phyloP scores from a whole-genome alignment of 2,888 invertebrate genomes.

The Epirrhoe alternata region DNA sequence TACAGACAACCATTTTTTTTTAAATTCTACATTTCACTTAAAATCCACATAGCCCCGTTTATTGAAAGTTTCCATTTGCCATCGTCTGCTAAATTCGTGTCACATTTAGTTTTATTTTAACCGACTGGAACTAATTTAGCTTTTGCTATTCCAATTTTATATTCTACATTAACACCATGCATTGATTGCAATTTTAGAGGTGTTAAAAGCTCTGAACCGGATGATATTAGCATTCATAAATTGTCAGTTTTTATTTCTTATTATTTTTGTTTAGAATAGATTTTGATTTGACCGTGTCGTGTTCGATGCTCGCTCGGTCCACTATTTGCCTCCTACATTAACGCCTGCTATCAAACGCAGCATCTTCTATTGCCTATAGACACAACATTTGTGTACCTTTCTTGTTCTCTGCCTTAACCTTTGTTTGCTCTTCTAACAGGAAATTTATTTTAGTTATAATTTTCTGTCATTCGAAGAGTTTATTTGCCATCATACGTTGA shows the following conservation, averaged over 20 bases:
- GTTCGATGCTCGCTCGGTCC: slow-evolving; percentile 25
- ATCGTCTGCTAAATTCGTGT: too few species aligned
- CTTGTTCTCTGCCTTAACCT: slow-evolving; percentile 68
- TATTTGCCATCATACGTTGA: slow-evolving; percentile 44
- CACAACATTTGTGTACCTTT: slow-evolving; percentile 72
- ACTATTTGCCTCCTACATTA: slow-evolving; percentile 68
- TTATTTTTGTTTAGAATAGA: slow-evolving; percentile 6
- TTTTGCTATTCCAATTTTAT: slow-evolving; percentile 6
- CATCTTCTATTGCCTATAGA: slow-evolving; percentile 76
- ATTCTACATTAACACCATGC: slow-evolving; percentile 1
- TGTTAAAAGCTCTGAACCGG: slow-evolving; percentile 16
- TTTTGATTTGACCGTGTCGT: slow-evolving; percentile 7
- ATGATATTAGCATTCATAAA: background rate
- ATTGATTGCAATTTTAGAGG: slow-evolving; percentile 6
- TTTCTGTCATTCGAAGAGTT: slow-evolving; percentile 79
- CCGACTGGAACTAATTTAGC: background rate
- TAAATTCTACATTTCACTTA: too few species aligned
- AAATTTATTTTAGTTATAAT: slow-evolving; percentile 84
- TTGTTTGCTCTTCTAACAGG: slow-evolving; percentile 80
- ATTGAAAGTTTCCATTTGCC: too few species aligned
- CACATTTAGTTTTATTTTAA: too few species aligned
- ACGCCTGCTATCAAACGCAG: slow-evolving; percentile 78
- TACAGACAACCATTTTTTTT: too few species aligned
- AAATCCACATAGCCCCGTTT: too few species aligned
- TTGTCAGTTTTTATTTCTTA: background rate